Conservation (phyloP, 64 coral and sea anemone genomes). For the Orbicella faveolata region DNA sequence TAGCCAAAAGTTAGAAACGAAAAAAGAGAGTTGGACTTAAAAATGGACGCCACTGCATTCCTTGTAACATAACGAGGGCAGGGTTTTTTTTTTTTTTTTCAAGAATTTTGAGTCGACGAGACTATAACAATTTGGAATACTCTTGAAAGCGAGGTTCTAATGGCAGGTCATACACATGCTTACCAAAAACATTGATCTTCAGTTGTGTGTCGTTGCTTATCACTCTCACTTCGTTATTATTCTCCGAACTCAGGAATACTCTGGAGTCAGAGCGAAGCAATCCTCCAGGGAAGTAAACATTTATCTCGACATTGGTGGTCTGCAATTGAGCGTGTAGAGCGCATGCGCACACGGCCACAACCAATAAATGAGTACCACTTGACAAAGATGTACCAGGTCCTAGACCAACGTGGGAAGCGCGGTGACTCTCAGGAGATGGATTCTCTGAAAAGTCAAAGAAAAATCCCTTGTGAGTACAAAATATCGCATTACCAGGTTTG, state of each 20-base stretch:
- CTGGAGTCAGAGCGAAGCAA: constrained; percentile 41
- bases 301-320: constrained; percentile 25
- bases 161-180: not conserved
- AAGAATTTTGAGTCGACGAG: too few relatives aligned
- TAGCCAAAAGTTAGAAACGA: too few relatives aligned
- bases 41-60: too few relatives aligned
- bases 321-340: constrained; percentile 45
- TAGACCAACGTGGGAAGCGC: not conserved
- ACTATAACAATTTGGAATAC: too few relatives aligned
- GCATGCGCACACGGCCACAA: constrained; percentile 34
- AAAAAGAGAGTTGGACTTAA: too few relatives aligned
- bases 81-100: too few relatives aligned
- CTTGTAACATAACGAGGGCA: too few relatives aligned
- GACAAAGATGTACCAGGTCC: not conserved
- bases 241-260: constrained; percentile 49
- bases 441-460: not conserved
- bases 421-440: not conserved
- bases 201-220: constrained; percentile 1
- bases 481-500: too few relatives aligned
- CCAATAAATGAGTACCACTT: not conserved
- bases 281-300: constrained; percentile 30
- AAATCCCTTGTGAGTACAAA: not conserved
- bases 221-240: constrained; percentile 29
- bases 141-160: too few relatives aligned
- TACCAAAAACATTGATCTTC: constrained; percentile 41